Base-by-base conservation (phyloP, 2,113 vertebrate species). In the Peromyscus polionotus region DNA sequence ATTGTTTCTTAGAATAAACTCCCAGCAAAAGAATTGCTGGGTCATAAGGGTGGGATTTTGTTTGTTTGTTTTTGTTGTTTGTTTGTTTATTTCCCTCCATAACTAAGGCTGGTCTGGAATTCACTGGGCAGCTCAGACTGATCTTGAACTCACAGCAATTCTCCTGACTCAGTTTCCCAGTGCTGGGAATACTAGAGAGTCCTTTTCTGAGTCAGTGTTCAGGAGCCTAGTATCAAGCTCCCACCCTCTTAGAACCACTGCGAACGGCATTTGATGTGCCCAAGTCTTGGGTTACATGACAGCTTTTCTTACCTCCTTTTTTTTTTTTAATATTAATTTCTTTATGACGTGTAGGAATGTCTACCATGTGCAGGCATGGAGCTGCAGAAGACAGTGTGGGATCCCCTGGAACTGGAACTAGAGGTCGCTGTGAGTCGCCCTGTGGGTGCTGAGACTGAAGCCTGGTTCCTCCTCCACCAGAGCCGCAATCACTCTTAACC, bases 1-100 rank as follows among this genome's bases (percentile, higher is more conserved):
- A 28, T 76, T 92, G 89, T 67, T 81, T 22, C 11, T 92, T 24
- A 80, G 72, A 67, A 84, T 84, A 86, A 76, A 83, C 91, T 90
- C 28, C 86, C 70, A 95, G 20, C 54, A 70, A 88, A 51, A 93
- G 81, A 94, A 90, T 39, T 84, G 33, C 10, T 59, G 48, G 1
- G 4, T 68, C 14, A 63, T 85, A 81, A 77, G 9, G 22, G 0
- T 8, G 7, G 54, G 7, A 22, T 59, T 83, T 59, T 59, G 36
- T 59, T 72, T 72, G 68, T 17, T 76, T 45, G 42, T 26, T 76
- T 76, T 76, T 45, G 22, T 59, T 81, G 54, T 13, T 59, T 81
- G 5, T 57, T 36, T 83, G 54, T 13, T 59, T 81, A 4, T 57
- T 36, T 83, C 54, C 33, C 10, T 57, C 79, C 12, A 33, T 59